Evolutionary conservation across 2,797 vertebrate species (phyloP), one percentile per base, ranked within the genome.

Genomic region (Momotus momota): DNA sequence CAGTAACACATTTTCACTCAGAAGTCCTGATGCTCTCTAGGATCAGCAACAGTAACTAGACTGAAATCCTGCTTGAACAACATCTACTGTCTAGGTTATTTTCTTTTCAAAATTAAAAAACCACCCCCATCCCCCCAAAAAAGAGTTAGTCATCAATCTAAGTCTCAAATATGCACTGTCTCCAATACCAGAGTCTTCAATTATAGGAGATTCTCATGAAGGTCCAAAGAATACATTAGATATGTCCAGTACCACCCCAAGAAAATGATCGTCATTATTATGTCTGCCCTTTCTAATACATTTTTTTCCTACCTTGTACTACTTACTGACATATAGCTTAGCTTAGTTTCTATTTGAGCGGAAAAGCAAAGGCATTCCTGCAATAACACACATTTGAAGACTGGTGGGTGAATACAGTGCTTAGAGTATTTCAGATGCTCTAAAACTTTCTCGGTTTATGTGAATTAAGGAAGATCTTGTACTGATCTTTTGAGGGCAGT

Each of bases 41-140:
- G 14, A 85, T 38, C 35, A 73, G 33, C 33, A 49, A 62, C 25
- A 77, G 18, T 45, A 80, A 33, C 46, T 26, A 12, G 6, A 14
- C 22, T 79, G 74, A 81, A 92, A 85, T 12, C 12, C 25, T 90
- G n/a, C 41, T 33, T 90, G 45, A 67, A 71, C n/a, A 58, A 45
- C 31, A 41, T 43, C 15, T 67, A 13, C 1, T 38, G 23, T 27
- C 26, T 31, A 41, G 26, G 6, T 90, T 2, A 17, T 66, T 38
- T 46, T 54, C 27, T 51, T 84, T 61, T 43, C 14, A 75, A n/a
- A 85, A 74, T 52, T 26, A 35, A 69, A 38, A 55, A 40, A 4
- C 1, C 8, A 1, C 12, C 29, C 6, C 7, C 10, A 15, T 15
- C 2, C 7, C 4, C 14, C 21, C 26, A 8, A 9, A 45, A 29